Base-by-base conservation (phyloP, 2,888 invertebrate species). In the Tipula helvola region DNA sequence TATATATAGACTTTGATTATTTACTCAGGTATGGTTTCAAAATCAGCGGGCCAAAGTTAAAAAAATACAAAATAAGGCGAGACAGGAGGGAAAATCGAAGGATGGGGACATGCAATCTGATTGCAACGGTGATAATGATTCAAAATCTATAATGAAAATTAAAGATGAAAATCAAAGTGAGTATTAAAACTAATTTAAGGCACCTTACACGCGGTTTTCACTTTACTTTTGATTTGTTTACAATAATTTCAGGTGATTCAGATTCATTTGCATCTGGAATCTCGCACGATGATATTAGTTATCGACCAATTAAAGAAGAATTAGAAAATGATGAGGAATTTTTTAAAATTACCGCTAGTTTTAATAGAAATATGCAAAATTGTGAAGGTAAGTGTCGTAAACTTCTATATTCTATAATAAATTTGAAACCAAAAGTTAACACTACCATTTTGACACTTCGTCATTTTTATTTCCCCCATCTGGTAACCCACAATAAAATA, bases 11-110 rank as follows among this genome's bases (percentile, higher is more conserved):
- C 41, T 44, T 87, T 44, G 86, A n/a, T 84, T 44, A 39, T 86
- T 88, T 88, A 87, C 87, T 88, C 88, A 93, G 94, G 94, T 94
- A 87, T 94, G 94, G 94, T 94, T 94, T 90, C 94, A 94, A 91
- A 94, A 94, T 90, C 94, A 94, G 89, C 92, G 94, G 52, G 94
- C 94, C 16, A 94, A 94, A 91, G 93, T 94, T 91, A 94, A 94
- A 90, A 94, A 94, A 89, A 94, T 94, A 88, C 94, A 94, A 89
- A 94, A 94, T 91, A 94, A 94, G 89, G 93, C 93, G 7, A 92
- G 93, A 87, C 92, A 93, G 89, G 94, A 94, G 88, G 92, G 92
- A 87, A 92, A 92, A 89, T 87, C 87, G 13, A 87, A 87, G 57
- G 91, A 91, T 88, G 91, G 91, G 10, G 90, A 89, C 44, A 92